Base-by-base conservation (phyloP, 2,113 vertebrate species). In the Acrocephalus arundinaceus region DNA sequence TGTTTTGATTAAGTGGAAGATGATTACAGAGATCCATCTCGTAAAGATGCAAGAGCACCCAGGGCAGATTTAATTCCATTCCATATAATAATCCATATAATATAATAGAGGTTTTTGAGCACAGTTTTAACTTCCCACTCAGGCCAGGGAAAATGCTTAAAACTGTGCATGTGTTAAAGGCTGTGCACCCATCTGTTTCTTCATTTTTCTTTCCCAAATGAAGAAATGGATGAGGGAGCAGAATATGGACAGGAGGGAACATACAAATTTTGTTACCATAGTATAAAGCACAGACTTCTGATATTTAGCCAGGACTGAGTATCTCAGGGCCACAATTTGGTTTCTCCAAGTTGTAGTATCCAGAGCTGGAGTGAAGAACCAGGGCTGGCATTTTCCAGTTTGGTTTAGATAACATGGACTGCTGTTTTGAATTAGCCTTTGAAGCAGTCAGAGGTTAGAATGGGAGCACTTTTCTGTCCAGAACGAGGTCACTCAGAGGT, bases 1-100 rank as follows among this genome's bases (percentile, higher is more conserved):
- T 96, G 80, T 82, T 90, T 89, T 97, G 93, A 96, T 96, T 93
- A 95, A 93, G 82, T 74, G 51, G 82, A 35, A 88, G 68, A 59
- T 93, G 88, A 87, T 96, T 97, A 90, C 76, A 86, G 72, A 89
- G 68, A 74, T 80, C 55, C 1, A 4, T 96, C 92, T 63, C 0
- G 0, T 59, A 87, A 46, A 89, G 87, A 46, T 62, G 45, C 17
- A 59, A 9, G 7, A 93, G 46, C 48, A 71, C 23, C 76, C 89
- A 57, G 57, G 91, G 48, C 86, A 79, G 83, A 57, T 73, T 93
- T 73, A 35, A 90, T 86, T 93, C 72, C 72, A 51, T 49, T 43
- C 63, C 58, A 3, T 62, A 28, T 27, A 62, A 62, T 62, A 62
- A 28, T 62, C 59, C 35, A 62, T 28, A 28, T 39, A 61, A 1